Percentiles rank a stretch among this genome's conserved stretches.
Evolutionary conservation across 2,113 vertebrate genomes (phyloP).

Genomic region (Engystomops pustulosus): DNA sequence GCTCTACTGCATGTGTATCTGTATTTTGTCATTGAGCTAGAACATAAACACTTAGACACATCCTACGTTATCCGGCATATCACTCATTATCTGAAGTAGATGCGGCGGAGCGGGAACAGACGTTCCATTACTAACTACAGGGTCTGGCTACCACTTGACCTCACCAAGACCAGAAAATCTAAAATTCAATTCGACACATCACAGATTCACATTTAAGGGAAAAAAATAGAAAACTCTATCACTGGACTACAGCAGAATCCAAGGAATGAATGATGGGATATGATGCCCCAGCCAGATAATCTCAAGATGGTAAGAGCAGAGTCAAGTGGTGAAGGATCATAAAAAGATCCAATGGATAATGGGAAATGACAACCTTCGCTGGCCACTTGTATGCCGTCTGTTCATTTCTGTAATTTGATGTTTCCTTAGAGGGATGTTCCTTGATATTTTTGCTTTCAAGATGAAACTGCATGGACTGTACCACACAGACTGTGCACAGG

Average conservation of each 20-base stretch:
- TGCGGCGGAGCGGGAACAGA: neutral
- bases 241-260: neutral
- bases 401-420: neutral
- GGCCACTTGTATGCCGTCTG: neutral
- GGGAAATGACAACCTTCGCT: neutral
- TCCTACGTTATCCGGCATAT: neutral
- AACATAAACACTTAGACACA: too few relatives aligned
- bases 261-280: neutral
- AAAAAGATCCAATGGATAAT: neutral
- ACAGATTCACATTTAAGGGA: neutral
- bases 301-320: neutral
- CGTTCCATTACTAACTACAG: neutral
- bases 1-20: too few relatives aligned
- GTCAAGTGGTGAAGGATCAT: neutral
- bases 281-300: slow-evolving; percentile 2
- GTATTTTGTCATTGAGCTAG: too few relatives aligned
- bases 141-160: neutral
- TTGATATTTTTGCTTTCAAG: too few relatives aligned
- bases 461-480: too few relatives aligned
- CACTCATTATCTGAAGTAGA: neutral
- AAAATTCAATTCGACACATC: neutral
- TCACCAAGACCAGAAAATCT: neutral
- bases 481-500: too few relatives aligned
- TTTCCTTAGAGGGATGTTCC: too few relatives aligned
- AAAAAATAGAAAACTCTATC: neutral